Evolutionary conservation across 2,888 invertebrate genomes (phyloP).

Genomic region (Drosophila atripex): DNA sequence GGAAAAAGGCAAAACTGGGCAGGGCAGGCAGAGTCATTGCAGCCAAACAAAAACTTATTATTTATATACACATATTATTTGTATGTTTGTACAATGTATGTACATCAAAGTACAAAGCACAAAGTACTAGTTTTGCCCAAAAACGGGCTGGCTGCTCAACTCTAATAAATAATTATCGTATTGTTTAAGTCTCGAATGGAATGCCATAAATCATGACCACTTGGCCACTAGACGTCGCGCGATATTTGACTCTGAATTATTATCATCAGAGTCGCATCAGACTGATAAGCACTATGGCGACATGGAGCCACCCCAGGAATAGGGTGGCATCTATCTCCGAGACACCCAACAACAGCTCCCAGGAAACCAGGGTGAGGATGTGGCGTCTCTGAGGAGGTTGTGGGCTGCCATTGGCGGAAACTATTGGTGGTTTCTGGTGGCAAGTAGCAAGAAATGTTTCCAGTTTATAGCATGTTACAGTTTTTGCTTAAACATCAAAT

Average conservation of each 20-base stretch:
- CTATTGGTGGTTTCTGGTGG: not conserved
- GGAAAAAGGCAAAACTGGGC: slow-evolving; percentile 14
- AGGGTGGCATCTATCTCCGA: not conserved
- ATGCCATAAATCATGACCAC: slow-evolving; percentile 53
- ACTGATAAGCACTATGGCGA: slow-evolving; percentile 48
- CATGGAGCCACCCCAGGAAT: slow-evolving; percentile 6
- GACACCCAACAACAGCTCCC: not conserved
- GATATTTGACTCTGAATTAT: slow-evolving; percentile 54
- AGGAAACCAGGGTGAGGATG: not conserved
- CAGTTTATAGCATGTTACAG: no score
- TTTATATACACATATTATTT: slow-evolving; percentile 41
- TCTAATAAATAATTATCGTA: slow-evolving; percentile 63
- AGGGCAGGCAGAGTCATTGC: slow-evolving; percentile 32
- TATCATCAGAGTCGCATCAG: slow-evolving; percentile 49
- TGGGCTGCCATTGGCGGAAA: no score
- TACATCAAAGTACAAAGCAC: slow-evolving; percentile 9
- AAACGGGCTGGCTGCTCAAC: not conserved
- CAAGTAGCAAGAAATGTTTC: no score
- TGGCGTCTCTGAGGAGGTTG: not conserved
- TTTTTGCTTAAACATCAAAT: no score
- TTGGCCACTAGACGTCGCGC: slow-evolving; percentile 43
- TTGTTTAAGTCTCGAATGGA: slow-evolving; percentile 59
- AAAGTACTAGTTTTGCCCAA: slow-evolving; percentile 18
- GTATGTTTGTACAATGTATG: slow-evolving; percentile 20
- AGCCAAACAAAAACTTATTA: slow-evolving; percentile 55